Evolutionary conservation across 2,113 vertebrate genomes (phyloP).

Genomic region (Heloderma charlesbogerti): DNA sequence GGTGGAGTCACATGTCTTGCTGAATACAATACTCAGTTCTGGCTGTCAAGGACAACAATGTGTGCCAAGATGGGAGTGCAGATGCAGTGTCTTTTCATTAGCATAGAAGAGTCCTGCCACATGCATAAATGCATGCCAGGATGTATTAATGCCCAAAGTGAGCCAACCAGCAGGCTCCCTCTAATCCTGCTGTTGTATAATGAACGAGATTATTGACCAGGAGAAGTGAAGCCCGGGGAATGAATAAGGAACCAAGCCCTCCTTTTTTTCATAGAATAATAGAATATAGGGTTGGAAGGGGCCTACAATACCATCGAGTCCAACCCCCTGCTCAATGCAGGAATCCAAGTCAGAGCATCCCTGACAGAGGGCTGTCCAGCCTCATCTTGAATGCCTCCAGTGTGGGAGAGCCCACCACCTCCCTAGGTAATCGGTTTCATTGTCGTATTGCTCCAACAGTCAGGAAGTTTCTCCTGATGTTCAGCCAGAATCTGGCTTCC

Average conservation of each 20-base stretch:
- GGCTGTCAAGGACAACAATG: slow-evolving; percentile 35
- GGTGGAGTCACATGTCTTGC: neutral
- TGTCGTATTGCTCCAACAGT: too few relatives aligned
- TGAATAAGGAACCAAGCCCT: slow-evolving; percentile 24
- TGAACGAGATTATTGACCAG: slow-evolving; percentile 62
- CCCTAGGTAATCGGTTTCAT: too few relatives aligned
- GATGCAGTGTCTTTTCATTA: slow-evolving; percentile 62
- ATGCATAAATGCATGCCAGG: slow-evolving; percentile 54
- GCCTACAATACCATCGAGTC: too few relatives aligned
- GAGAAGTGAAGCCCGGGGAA: slow-evolving; percentile 48
- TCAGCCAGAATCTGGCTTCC: too few relatives aligned
- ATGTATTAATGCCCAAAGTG: slow-evolving; percentile 63
- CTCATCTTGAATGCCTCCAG: too few relatives aligned
- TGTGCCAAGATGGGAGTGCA: slow-evolving; percentile 51
- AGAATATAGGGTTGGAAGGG: too few relatives aligned
- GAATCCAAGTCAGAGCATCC: too few relatives aligned
- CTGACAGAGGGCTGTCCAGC: too few relatives aligned
- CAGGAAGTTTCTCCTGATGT: too few relatives aligned
- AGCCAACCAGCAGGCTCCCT: slow-evolving; percentile 65
- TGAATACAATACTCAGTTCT: slow-evolving; percentile 34
- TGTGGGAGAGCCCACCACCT: too few relatives aligned
- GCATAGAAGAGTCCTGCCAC: slow-evolving; percentile 48
- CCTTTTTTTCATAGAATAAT: too few relatives aligned
- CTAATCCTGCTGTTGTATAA: slow-evolving; percentile 66
- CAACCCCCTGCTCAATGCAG: too few relatives aligned